Percentiles rank a stretch among this genome's conserved stretches.
Conservation (phyloP, 2,797 vertebrate species). For the Chelmon rostratus region DNA sequence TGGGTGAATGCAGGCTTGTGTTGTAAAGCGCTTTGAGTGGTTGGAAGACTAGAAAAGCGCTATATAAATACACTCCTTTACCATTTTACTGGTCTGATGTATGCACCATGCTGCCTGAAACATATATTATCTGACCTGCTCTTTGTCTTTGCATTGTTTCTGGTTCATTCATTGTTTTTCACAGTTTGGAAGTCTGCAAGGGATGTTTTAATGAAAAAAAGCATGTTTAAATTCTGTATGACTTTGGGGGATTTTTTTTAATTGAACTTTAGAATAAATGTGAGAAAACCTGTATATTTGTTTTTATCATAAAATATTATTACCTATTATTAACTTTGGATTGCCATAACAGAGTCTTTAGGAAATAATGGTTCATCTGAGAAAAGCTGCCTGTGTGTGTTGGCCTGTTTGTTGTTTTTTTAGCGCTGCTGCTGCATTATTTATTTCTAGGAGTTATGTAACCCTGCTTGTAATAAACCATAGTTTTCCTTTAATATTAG, state of each 20-base stretch:
- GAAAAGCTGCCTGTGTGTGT: not conserved
- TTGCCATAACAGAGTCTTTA: not conserved
- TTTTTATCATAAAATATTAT: not conserved
- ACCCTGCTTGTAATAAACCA: not conserved
- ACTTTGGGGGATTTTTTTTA: no score
- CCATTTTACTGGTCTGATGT: not conserved
- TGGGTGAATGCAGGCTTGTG: no score
- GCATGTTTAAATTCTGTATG: no score
- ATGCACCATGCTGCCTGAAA: no score
- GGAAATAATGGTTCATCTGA: not conserved
- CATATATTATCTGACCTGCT: not conserved
- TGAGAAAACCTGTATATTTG: no score
- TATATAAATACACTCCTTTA: no score
- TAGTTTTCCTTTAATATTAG: not conserved
- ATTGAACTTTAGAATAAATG: no score
- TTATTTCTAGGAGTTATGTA: not conserved
- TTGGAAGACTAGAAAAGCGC: no score
- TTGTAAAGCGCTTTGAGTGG: no score
- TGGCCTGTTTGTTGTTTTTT: not conserved
- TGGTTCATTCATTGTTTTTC: not conserved
- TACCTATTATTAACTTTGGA: not conserved
- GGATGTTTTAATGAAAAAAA: no score
- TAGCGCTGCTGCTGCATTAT: not conserved
- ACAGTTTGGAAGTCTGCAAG: not conserved
- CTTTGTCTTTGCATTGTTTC: not conserved